phyloP scores from a whole-genome alignment of 2,113 vertebrate species.

The Xerus inauris region DNA sequence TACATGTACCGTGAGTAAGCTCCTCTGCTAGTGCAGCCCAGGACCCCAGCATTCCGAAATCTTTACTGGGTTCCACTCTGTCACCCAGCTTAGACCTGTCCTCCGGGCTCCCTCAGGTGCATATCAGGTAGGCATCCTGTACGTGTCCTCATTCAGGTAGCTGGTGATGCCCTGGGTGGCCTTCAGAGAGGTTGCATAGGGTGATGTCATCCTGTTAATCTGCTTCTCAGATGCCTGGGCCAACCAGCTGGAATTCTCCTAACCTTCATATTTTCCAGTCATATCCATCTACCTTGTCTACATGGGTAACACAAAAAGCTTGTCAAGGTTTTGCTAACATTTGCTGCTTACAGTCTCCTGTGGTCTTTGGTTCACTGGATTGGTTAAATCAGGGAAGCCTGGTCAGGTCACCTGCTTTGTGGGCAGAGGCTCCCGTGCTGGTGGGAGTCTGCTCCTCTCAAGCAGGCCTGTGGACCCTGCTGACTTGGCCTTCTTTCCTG shows the following conservation, averaged over 20 bases:
- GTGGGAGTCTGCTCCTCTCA: rapidly evolving
- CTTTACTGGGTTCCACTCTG: not conserved
- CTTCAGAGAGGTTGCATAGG: not conserved
- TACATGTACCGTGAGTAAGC: not conserved
- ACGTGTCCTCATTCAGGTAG: not conserved
- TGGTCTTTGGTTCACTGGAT: not conserved
- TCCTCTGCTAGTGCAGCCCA: not conserved
- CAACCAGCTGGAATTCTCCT: not conserved
- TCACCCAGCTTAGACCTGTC: not conserved
- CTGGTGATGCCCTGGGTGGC: not conserved
- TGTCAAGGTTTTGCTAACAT: not conserved
- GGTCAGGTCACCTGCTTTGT: not conserved
- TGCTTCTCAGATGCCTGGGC: not conserved
- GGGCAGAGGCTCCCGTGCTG: rapidly evolving
- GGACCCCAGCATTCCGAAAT: not conserved
- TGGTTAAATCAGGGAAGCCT: not conserved
- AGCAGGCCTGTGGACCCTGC: rapidly evolving
- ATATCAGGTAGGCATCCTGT: not conserved
- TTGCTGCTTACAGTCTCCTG: not conserved
- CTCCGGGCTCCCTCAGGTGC: not conserved
- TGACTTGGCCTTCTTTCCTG: rapidly evolving
- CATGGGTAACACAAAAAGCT: not conserved
- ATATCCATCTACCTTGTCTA: not conserved
- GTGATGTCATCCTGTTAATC: not conserved
- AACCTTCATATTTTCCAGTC: not conserved